A percentile compares a stretch with the other conserved stretches of the same genome.
Evolutionary conservation across 2,113 vertebrate genomes (phyloP).

Genomic region (Centropus bengalensis): DNA sequence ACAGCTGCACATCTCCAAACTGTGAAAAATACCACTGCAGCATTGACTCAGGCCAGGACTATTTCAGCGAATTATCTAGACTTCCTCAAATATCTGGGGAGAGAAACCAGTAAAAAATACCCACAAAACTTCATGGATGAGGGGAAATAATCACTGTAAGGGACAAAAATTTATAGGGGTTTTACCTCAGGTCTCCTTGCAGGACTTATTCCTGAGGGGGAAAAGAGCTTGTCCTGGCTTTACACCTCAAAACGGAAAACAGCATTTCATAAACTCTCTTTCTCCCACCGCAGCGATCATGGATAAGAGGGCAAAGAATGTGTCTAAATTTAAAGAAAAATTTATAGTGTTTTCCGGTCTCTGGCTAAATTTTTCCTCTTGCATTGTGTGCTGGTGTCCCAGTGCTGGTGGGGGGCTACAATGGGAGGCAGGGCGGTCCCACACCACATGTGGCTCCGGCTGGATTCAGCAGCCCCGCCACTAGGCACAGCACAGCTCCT

Average conservation of each 20-base stretch:
- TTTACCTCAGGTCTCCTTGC: neutral
- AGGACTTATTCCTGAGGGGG: neutral
- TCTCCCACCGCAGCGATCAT: neutral
- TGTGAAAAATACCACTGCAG: neutral
- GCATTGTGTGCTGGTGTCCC: fast-evolving
- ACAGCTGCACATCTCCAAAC: neutral
- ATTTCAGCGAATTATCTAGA: neutral
- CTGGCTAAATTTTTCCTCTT: neutral
- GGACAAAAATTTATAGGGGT: neutral
- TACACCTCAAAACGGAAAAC: neutral
- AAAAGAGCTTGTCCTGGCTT: neutral
- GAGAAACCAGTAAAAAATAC: neutral
- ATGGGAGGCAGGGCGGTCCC: neutral
- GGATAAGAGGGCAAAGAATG: fast-evolving
- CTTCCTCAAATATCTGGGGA: neutral
- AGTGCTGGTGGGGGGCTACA: fast-evolving
- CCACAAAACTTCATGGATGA: neutral
- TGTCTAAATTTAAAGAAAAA: neutral
- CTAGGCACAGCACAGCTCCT: neutral
- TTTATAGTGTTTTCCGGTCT: neutral
- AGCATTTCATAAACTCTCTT: neutral
- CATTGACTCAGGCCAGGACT: neutral
- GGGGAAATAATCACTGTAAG: neutral
- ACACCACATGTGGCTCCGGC: neutral
- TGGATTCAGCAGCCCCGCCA: too few species aligned